Evolutionary conservation across 2,888 invertebrate species (phyloP), one percentile per base, ranked within the genome.

Genomic region (Anthoptus insignis): DNA sequence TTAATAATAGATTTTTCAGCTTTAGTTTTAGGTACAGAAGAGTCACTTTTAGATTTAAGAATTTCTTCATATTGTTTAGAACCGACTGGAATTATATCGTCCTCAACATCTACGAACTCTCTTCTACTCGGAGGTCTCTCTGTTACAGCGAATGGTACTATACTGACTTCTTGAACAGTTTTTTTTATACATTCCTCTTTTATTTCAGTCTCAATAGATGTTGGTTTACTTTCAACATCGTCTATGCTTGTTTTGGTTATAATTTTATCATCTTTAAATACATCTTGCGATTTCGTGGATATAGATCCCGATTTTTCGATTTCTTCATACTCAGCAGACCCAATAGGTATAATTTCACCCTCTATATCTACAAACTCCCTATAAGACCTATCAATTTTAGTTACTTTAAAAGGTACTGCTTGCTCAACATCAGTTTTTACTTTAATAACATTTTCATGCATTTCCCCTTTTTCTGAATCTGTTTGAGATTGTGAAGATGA

Each of bases 301-400:
- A 85, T 74, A 69, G 78, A 77, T 37, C 87, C 88, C 75, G 76
- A 72, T 74, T 79, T 83, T 71, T 87, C 70, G 49, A 94, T 93
- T 75, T 92, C 84, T 72, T 92, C 84, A 66, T 91, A 94, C 75
- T 93, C 90, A 58, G 80, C 75, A 54, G 93, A 89, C 11, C 92
- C 93, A 53, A 89, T 80, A 6, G 92, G 86, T 67, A 93, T 93
- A 22, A 93, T 93, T 76, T 93, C 89, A 74, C 84, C 88, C 73
- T 93, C 91, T 6, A 93, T 75, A 57, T 95, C 95, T 64, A 94
- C 89, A 63, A 92, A 88, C 70, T 89, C 83, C 73, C 93, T 91
- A 69, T 83, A 79, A 6, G 79, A 67, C 74, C 82, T 89, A 42
- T 89, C 87, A 57, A 90, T 70, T 84, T 89, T 90, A 24, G 88